Conservation (phyloP, 2,797 vertebrate genomes). For the Poeciliopsis paucimaculata region DNA sequence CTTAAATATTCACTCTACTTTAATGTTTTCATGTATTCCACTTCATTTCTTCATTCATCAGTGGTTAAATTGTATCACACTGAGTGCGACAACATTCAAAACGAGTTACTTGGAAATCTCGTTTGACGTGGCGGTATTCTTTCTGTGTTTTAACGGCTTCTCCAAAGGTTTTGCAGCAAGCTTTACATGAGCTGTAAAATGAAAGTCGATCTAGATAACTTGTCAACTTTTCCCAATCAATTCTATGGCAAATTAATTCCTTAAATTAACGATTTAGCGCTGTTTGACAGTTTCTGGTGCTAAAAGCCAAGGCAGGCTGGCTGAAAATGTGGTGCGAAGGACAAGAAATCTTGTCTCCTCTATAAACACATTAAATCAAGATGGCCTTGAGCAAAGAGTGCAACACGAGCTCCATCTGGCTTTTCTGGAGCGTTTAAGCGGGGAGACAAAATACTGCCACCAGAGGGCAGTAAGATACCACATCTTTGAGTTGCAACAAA, state of each 20-base stretch:
- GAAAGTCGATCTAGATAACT: neutral
- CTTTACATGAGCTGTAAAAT: neutral
- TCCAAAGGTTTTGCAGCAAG: neutral
- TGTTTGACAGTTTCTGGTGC: neutral
- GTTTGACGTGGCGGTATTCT: neutral
- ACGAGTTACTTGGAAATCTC: neutral
- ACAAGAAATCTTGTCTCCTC: slow-evolving; percentile 12
- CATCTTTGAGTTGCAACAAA: neutral
- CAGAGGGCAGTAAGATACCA: slow-evolving; percentile 27
- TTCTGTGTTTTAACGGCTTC: neutral
- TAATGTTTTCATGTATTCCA: neutral
- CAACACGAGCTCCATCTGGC: slow-evolving; percentile 33
- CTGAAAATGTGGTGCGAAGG: slow-evolving; percentile 13
- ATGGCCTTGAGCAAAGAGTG: slow-evolving; percentile 38
- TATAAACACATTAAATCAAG: slow-evolving; percentile 21
- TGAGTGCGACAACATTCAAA: neutral
- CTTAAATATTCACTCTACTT: neutral
- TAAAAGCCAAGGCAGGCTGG: neutral
- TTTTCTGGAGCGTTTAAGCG: neutral
- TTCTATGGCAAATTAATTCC: neutral
- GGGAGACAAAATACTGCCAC: slow-evolving; percentile 25
- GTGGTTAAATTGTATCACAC: neutral
- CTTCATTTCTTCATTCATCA: neutral
- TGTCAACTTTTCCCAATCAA: neutral
- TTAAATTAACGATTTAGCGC: neutral